Conservation (phyloP, 2,113 vertebrate species). For the Anser brachyrhynchus region DNA sequence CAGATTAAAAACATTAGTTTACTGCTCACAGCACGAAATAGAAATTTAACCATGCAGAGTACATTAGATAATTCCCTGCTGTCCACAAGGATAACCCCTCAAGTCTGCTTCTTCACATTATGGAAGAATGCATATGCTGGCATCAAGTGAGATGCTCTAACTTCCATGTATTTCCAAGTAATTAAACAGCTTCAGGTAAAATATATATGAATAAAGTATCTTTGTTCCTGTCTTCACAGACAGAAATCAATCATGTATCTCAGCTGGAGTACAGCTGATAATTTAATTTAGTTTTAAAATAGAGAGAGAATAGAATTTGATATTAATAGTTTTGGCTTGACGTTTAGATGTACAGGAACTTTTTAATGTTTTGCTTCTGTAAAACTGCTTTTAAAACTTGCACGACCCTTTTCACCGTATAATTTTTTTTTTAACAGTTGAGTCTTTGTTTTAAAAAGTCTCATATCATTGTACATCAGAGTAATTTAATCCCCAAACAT, state of each 20-base stretch:
- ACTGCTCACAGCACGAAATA: not conserved
- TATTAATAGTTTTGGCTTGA: not conserved
- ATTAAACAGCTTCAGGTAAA: not conserved
- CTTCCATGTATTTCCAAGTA: not conserved
- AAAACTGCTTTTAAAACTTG: not conserved
- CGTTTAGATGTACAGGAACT: too few relatives aligned
- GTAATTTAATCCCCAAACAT: not conserved
- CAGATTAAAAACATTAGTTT: not conserved
- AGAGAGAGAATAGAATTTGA: not conserved
- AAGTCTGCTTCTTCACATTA: not conserved
- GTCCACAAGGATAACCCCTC: not conserved
- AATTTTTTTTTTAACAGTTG: not conserved
- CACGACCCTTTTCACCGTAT: not conserved
- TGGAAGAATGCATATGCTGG: not conserved
- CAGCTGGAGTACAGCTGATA: not conserved
- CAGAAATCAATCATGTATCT: not conserved
- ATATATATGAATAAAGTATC: not conserved
- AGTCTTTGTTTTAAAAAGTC: not conserved
- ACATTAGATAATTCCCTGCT: not conserved
- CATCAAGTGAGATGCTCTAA: not conserved
- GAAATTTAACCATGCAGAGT: not conserved
- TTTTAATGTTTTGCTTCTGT: not conserved
- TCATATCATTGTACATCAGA: not conserved
- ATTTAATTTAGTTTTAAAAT: not conserved
- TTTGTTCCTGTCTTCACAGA: not conserved